Evolutionary conservation across 2,113 vertebrate species (phyloP), one percentile per base, ranked within the genome.

Genomic region (Ameiurus melas): DNA sequence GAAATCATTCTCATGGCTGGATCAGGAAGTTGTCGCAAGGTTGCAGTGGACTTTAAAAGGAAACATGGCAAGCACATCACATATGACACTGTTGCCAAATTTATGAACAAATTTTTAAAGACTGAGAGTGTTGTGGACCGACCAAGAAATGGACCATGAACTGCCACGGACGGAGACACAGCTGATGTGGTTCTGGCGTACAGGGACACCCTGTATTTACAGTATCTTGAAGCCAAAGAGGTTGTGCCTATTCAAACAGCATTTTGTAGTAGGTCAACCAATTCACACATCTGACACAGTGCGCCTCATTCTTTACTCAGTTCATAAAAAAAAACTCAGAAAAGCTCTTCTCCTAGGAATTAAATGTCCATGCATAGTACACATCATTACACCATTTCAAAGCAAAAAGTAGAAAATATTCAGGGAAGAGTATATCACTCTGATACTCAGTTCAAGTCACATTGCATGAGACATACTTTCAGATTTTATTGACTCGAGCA

Each of bases 211-310:
- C 47, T 47, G 13, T 55, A 57, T 57, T 57, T 57, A n/a, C n/a
- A n/a, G n/a, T n/a, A 57, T 86, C 58, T 86, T 70, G 58, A 47
- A 66, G 66, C 64, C 33, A 55, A 62, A 83, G 89, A 88, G 86
- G 91, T 77, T 84, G 71, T 85, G 43, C 25, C 25, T 60, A 53
- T 87, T 73, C 14, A 60, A 84, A 60, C 14, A 7, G 43, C 14
- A 14, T 80, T 80, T 17, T 58, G 19, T 36, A 57, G n/a, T 84
- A 53, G 43, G n/a, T 36, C 47, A 85, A 57, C 16, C 43, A 30
- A 57, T 33, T 85, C 47, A 80, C 7, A 19, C 22, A 53, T 1
- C 12, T 78, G 75, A 78, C 75, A 78, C 27, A n/a, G 47, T 19
- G n/a, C 19, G 5, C 51, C 2, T 80, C 27, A 17, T 80, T 55